A percentile compares a stretch with the other conserved stretches of the same genome.
Evolutionary conservation across 2,113 vertebrate species (phyloP).

Genomic region (Himantopus leucocephalus): DNA sequence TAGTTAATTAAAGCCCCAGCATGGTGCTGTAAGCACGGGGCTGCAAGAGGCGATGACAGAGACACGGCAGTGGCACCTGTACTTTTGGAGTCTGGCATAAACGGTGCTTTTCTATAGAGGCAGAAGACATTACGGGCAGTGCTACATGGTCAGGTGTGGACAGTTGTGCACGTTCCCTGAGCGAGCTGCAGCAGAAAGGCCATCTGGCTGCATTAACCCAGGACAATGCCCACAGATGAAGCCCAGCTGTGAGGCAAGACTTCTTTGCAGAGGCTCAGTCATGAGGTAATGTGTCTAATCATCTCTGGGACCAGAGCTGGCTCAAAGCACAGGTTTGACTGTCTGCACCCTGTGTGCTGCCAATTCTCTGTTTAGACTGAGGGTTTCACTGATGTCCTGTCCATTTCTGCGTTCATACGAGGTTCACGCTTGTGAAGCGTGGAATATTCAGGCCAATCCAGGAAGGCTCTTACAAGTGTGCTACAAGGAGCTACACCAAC

Average conservation of each 20-base stretch:
- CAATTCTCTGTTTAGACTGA: background rate
- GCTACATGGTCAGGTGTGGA: background rate
- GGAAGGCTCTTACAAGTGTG: background rate
- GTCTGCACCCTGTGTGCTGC: background rate
- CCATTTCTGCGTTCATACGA: accelerated
- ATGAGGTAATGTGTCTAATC: background rate
- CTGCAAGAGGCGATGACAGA: background rate
- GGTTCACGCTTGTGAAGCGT: background rate
- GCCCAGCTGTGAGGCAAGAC: background rate
- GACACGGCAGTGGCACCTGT: background rate
- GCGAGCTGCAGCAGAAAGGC: background rate
- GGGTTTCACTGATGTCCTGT: background rate
- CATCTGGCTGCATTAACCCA: background rate
- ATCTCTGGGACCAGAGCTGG: background rate
- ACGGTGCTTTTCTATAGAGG: background rate
- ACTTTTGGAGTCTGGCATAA: background rate
- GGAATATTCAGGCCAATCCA: background rate
- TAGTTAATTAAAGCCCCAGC: conserved; percentile 37
- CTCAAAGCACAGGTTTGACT: background rate
- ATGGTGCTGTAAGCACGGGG: background rate
- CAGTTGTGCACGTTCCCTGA: background rate
- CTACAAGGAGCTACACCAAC: background rate
- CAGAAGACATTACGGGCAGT: background rate
- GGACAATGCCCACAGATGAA: background rate
- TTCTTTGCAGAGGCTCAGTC: background rate